Percentiles rank a stretch among this genome's conserved stretches.
Conservation (phyloP, 1,140 invertebrate genomes). For the Aphis craccivora region DNA sequence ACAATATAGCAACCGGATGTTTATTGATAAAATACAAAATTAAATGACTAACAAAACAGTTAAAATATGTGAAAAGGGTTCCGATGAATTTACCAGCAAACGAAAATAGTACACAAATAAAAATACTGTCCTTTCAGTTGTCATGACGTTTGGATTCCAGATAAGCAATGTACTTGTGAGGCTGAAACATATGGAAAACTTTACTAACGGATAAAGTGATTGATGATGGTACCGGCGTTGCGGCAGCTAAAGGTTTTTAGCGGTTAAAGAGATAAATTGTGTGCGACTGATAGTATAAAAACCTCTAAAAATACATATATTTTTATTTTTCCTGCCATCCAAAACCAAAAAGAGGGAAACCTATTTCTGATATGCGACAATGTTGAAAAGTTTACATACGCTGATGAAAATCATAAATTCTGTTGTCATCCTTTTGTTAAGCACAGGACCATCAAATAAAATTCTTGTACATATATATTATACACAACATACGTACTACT, state of each 20-base stretch:
- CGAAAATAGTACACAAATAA: conserved; percentile 32
- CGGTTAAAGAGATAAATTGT: conserved; percentile 49
- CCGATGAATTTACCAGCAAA: conserved; percentile 2
- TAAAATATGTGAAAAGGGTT: background rate
- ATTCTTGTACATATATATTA: background rate
- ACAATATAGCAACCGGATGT: background rate
- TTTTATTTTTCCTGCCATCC: conserved; percentile 11
- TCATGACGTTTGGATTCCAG: conserved; percentile 41
- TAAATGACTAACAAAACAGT: conserved; percentile 9
- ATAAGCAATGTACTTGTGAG: conserved; percentile 43
- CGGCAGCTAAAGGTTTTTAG: conserved; percentile 47
- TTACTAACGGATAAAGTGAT: conserved; percentile 51
- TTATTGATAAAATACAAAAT: background rate
- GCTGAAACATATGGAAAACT: conserved; percentile 54
- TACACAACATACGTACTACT: background rate
- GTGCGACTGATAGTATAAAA: conserved; percentile 49
- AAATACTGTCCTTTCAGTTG: conserved; percentile 41
- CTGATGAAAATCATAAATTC: conserved; percentile 54
- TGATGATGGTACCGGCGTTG: conserved; percentile 47
- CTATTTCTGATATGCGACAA: conserved; percentile 46
- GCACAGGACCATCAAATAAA: background rate
- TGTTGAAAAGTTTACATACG: conserved; percentile 49
- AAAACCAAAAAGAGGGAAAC: conserved; percentile 15
- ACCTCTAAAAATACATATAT: conserved; percentile 53
- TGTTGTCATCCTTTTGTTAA: conserved; percentile 21